A percentile compares a stretch with the other conserved stretches of the same genome.
phyloP scores from a whole-genome alignment of 2,888 invertebrate genomes.

The Rhabditophanes sp. region DNA sequence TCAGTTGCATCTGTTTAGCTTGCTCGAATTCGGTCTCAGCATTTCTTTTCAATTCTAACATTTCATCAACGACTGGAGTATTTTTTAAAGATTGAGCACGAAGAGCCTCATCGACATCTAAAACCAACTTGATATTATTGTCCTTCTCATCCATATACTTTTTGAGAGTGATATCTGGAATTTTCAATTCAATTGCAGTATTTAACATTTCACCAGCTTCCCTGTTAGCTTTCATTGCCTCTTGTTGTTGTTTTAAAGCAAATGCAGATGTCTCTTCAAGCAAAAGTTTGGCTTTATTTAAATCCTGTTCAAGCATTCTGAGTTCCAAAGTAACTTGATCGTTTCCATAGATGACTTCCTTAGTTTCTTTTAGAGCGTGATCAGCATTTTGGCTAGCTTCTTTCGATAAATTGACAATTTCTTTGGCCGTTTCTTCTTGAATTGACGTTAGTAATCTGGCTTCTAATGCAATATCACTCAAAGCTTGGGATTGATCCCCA shows the following conservation, averaged over 20 bases:
- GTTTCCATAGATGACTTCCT: conserved; percentile 41
- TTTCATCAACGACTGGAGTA: conserved; percentile 54
- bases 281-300: conserved; percentile 16
- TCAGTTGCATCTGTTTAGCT: conserved; percentile 56
- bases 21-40: conserved; percentile 50
- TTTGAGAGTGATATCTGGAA: conserved; percentile 59
- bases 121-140: conserved; percentile 56
- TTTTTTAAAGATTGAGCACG: conserved; percentile 6
- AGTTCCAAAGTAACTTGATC: conserved; percentile 44
- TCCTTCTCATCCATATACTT: conserved; percentile 57
- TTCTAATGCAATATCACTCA: conserved; percentile 75
- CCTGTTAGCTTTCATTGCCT: conserved; percentile 61
- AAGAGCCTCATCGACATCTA: conserved; percentile 2
- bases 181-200: conserved; percentile 61
- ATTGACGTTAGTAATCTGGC: conserved; percentile 66
- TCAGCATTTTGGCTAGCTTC: conserved; percentile 24
- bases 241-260: conserved; percentile 47
- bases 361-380: conserved; percentile 36
- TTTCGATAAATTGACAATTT: conserved; percentile 30
- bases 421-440: conserved; percentile 47
- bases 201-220: conserved; percentile 65
- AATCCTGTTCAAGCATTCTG: conserved; percentile 43
- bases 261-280: conserved; percentile 43
- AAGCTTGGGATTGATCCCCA: conserved; percentile 73
- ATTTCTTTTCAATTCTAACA: conserved; percentile 60